Base-by-base conservation (phyloP, 1,140 invertebrate species). In the Brachionus koreanus region DNA sequence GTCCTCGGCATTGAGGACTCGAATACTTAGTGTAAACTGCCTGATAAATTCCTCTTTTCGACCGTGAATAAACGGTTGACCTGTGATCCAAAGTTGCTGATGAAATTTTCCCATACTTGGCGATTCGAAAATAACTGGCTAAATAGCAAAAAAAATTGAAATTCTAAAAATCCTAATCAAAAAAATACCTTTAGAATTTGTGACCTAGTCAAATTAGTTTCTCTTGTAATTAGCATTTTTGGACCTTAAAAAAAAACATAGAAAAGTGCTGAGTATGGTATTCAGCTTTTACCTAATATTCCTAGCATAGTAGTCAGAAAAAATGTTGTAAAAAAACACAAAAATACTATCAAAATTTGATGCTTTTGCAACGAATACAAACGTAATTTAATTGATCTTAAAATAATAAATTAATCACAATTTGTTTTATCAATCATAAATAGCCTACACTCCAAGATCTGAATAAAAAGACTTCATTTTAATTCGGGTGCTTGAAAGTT, bases 71-170 rank as follows among this genome's bases (percentile, higher is more conserved):
- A 35, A n/a, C 16, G 79, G 37, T 87, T 94, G 93, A 39, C 93
- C 93, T 72, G 95, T 93, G 0, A 98, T 89, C 95, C 96, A 98
- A 69, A 98, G 87, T 87, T 98, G 95, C 87, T 98, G 95, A 82
- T 93, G 92, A 84, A 96, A 96, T 0, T 94, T 93, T 5, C 93
- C 93, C 85, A 97, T 88, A 12, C 92, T 88, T 0, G 94, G 94
- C 6, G 93, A 94, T 85, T 92, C 92, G 89, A 98, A 91, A 65
- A 92, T 90, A 87, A 94, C 97, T 12, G 96, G 95, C 0, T 95
- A 95, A 35, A 91, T 92, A n/a, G n/a, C n/a, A 87, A 88, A 84
- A 23, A 85, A 85, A 37, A 39, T 43, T 72, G 13, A 25, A 74
- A 74, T 29, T 19, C 2, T 5, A 19, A 42, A 72, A n/a, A 6